These are phyloP conservation scores for Chymomyza costata DNA, from an alignment of 1,140 invertebrate species.

Conservation along the genomic window DNA sequence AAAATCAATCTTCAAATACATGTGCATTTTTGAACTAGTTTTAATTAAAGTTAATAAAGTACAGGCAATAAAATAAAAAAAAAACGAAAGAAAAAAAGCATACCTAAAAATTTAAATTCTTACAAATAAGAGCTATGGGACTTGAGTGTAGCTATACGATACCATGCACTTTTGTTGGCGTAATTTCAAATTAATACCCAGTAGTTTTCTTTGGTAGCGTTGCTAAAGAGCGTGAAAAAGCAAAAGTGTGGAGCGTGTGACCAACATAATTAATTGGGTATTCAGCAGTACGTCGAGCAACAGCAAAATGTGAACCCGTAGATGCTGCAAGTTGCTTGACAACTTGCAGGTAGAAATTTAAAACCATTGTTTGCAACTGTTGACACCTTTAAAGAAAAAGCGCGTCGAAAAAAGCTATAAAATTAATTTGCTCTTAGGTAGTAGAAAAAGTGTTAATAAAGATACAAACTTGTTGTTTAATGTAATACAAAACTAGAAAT, in stretches of 20 bases:
- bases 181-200: no score
- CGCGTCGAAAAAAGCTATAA: slow-evolving; percentile 32
- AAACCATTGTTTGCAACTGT: slow-evolving; percentile 52
- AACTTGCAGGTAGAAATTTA: slow-evolving; percentile 48
- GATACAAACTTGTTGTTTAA: slow-evolving; percentile 17
- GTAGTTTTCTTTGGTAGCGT: no score
- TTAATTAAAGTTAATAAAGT: no score
- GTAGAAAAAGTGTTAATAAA: slow-evolving; percentile 35
- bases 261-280: slow-evolving; percentile 69
- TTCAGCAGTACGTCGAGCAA: slow-evolving; percentile 42
- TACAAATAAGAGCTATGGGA: no score
- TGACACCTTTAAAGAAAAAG: slow-evolving; percentile 63
- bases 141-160: no score
- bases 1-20: no score
- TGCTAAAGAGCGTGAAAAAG: slow-evolving; percentile 40
- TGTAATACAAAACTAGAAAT: slow-evolving; percentile 21
- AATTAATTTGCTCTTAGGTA: slow-evolving; percentile 16
- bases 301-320: slow-evolving; percentile 10
- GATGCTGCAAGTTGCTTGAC: slow-evolving; percentile 25
- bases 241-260: slow-evolving; percentile 60
- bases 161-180: no score
- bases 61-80: no score
- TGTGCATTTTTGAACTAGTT: no score
- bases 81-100: no score
- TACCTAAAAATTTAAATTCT: no score